Conservation (phyloP, 2,888 invertebrate species). For the Pollenia amentaria region DNA sequence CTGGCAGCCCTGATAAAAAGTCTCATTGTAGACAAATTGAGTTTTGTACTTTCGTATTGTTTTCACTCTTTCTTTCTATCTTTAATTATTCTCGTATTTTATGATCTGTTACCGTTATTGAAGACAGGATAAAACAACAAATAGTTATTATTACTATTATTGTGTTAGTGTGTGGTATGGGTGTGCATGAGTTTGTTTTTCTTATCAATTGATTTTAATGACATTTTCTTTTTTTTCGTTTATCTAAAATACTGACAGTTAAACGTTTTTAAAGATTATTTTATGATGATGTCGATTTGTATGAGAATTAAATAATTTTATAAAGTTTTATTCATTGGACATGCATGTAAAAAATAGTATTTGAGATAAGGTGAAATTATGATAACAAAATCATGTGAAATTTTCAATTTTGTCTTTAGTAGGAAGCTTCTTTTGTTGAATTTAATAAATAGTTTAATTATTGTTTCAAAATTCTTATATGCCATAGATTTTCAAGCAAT, state of each 20-base stretch:
- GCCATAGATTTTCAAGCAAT: too few species aligned
- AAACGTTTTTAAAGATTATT: slow-evolving; percentile 14
- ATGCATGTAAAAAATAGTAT: too few species aligned
- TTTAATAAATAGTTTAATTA: too few species aligned
- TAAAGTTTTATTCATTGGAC: slow-evolving; percentile 29
- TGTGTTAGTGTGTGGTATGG: background rate
- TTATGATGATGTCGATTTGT: slow-evolving; percentile 32
- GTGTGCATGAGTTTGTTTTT: background rate
- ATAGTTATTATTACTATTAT: background rate
- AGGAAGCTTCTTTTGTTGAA: background rate
- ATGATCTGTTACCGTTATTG: slow-evolving; percentile 43
- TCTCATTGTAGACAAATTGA: too few species aligned
- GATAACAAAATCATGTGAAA: background rate
- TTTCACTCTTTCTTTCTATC: background rate
- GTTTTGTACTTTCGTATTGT: background rate
- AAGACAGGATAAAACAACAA: background rate
- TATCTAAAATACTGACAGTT: slow-evolving; percentile 32
- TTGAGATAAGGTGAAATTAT: too few species aligned
- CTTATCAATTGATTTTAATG: slow-evolving; percentile 41
- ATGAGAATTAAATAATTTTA: slow-evolving; percentile 42
- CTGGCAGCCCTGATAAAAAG: too few species aligned
- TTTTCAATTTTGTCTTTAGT: background rate
- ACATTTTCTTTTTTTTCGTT: slow-evolving; percentile 16
- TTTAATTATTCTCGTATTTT: slow-evolving; percentile 21
- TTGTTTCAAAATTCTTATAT: too few species aligned